A percentile compares a stretch with the other conserved stretches of the same genome.
These are phyloP conservation scores for Petrocephalus zakoni DNA, from an alignment of 2,113 vertebrate species.

Conservation along the genomic window DNA sequence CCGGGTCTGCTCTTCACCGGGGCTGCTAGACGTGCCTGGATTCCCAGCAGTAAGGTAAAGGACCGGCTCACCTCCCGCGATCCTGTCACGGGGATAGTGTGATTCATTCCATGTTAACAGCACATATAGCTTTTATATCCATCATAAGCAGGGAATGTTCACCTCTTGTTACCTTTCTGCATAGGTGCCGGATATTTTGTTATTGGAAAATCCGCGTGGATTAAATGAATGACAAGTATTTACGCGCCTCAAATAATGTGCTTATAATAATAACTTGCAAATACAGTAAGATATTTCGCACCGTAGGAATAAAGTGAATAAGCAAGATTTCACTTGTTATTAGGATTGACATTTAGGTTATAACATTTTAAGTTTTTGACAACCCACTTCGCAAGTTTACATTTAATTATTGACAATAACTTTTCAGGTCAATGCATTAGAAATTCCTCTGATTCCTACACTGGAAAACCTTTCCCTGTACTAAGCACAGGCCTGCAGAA, in stretches of 20 bases:
- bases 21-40: neutral
- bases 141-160: neutral
- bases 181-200: neutral
- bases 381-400: neutral
- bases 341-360: neutral
- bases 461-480: neutral
- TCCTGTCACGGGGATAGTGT: neutral
- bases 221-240: neutral
- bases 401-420: neutral
- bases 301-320: neutral
- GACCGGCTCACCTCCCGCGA: neutral
- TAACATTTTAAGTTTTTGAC: neutral
- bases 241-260: neutral
- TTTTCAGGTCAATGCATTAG: neutral
- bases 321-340: neutral
- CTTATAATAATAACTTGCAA: neutral
- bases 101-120: neutral
- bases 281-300: neutral
- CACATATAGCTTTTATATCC: neutral
- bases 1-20: conserved; percentile 38
- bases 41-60: conserved; percentile 10
- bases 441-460: neutral
- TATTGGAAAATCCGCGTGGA: neutral
- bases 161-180: neutral
- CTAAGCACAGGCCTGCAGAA: neutral